Evolutionary conservation across 92 coral and sea anemone genomes (phyloP).

Genomic region (Diadumene lineata): DNA sequence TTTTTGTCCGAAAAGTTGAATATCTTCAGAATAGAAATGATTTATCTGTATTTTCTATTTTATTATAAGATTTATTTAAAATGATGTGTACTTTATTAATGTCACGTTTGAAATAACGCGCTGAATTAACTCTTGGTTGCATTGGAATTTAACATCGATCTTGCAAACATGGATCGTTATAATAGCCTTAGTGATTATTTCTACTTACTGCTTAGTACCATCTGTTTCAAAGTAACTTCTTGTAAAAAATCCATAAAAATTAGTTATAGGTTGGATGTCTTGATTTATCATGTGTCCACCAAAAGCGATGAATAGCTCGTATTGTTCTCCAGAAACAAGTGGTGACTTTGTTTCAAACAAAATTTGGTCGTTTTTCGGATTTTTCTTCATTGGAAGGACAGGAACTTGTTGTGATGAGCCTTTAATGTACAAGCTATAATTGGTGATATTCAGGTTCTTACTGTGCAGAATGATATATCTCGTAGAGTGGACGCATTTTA

Average conservation of each 20-base stretch:
- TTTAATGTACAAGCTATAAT: constrained; percentile 10
- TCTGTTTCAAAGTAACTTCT: constrained; percentile 72
- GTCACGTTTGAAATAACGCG: too few species aligned
- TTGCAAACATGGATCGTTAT: background rate
- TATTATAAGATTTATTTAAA: too few species aligned
- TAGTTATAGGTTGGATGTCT: background rate
- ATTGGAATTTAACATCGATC: background rate
- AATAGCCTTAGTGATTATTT: background rate
- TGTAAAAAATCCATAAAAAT: constrained; percentile 75
- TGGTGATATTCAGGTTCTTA: constrained; percentile 53
- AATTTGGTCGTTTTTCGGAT: constrained; percentile 68
- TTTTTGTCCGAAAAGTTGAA: too few species aligned
- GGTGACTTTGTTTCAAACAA: constrained; percentile 53
- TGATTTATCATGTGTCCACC: constrained; percentile 41
- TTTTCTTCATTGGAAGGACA: constrained; percentile 46
- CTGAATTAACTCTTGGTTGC: too few species aligned
- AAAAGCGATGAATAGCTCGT: constrained; percentile 58
- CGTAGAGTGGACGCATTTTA: constrained; percentile 55
- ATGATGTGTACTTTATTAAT: too few species aligned
- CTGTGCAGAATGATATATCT: constrained; percentile 69
- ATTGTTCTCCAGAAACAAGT: constrained; percentile 52
- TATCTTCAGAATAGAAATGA: too few species aligned
- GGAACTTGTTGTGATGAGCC: constrained; percentile 38
- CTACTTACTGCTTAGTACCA: constrained; percentile 66
- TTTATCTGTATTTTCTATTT: too few species aligned